These are phyloP conservation scores for Panthera tigris DNA, from an alignment of 2,113 vertebrate genomes.

Conservation along the genomic window DNA sequence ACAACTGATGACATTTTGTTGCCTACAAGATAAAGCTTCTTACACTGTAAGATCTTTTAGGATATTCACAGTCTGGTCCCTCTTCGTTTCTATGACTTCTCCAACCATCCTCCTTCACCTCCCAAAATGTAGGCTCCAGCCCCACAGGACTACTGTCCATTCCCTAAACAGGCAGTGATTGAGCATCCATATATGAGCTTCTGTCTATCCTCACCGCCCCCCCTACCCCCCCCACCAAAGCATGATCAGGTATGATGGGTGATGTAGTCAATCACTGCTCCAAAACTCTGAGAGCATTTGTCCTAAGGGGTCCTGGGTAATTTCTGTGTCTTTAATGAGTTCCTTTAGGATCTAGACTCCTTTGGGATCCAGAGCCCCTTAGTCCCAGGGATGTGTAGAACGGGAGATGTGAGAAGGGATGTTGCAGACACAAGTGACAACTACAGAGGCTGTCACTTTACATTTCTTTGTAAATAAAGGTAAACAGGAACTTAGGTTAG, in stretches of 20 bases:
- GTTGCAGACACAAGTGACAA: background rate
- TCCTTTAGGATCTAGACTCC: constrained; percentile 32
- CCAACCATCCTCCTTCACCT: background rate
- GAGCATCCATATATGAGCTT: background rate
- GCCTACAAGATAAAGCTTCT: background rate
- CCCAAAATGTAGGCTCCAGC: background rate
- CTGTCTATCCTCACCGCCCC: background rate
- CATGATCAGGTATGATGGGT: background rate
- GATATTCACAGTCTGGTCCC: background rate
- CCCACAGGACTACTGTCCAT: background rate
- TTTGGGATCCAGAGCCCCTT: background rate
- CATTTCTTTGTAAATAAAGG: background rate
- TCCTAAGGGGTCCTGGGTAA: background rate
- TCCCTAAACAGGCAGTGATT: background rate
- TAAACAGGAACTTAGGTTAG: background rate
- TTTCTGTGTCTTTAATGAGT: constrained; percentile 55
- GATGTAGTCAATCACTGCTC: background rate
- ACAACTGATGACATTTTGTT: background rate
- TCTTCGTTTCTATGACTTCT: background rate
- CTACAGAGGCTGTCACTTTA: background rate
- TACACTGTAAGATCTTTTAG: background rate
- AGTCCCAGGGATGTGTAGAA: background rate
- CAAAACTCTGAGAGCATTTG: background rate
- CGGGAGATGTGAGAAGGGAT: background rate
- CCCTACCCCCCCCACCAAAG: background rate